A percentile compares a stretch with the other conserved stretches of the same genome.
Conservation (phyloP, 2,888 invertebrate species). For the Orchestes rusci region DNA sequence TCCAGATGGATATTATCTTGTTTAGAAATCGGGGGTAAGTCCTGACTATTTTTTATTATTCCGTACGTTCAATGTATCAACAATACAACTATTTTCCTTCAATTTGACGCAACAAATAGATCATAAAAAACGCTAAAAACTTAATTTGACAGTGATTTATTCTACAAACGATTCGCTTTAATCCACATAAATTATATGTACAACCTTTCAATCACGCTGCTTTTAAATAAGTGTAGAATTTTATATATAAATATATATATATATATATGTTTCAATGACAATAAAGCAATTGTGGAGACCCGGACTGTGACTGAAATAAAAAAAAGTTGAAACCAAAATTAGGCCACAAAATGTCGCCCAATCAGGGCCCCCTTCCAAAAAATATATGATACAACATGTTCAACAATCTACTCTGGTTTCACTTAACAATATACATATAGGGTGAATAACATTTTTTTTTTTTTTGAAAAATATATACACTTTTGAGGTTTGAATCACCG, state of each 20-base stretch:
- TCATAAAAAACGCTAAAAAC: no score
- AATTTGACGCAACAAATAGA: no score
- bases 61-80: no score
- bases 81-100: no score
- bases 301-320: background rate
- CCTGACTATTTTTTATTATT: no score
- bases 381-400: slow-evolving; percentile 27
- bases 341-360: slow-evolving; percentile 6
- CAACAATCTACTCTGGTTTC: slow-evolving; percentile 25
- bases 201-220: slow-evolving; percentile 45
- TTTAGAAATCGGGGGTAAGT: no score
- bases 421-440: slow-evolving; percentile 19
- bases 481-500: slow-evolving; percentile 12
- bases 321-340: slow-evolving; percentile 1
- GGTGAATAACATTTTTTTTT: background rate
- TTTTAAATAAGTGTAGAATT: slow-evolving; percentile 42
- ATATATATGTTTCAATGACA: slow-evolving; percentile 37
- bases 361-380: slow-evolving; percentile 7
- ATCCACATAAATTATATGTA: slow-evolving; percentile 46
- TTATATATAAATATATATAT: slow-evolving; percentile 37
- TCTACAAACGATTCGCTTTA: slow-evolving; percentile 44
- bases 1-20: no score
- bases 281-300: slow-evolving; percentile 37
- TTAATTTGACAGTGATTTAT: slow-evolving; percentile 41
- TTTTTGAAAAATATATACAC: background rate